Conservation (phyloP, 2,113 vertebrate species). For the Eretmochelys imbricata region DNA sequence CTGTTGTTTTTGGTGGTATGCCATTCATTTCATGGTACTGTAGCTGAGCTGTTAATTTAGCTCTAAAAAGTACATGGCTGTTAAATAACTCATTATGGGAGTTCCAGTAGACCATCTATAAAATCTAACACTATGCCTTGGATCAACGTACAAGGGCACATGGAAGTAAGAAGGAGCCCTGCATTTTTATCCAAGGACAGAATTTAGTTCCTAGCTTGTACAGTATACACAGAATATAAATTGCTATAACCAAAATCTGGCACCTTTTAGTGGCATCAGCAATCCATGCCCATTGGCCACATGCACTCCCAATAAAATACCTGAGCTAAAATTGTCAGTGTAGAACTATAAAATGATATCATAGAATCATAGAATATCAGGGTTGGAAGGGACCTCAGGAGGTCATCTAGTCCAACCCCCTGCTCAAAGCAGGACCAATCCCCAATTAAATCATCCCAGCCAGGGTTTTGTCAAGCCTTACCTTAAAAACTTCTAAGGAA, state of each 20-base stretch:
- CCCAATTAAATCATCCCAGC: too few species aligned
- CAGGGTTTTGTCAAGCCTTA: too few species aligned
- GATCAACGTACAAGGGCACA: neutral
- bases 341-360: neutral
- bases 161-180: fast-evolving
- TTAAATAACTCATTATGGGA: neutral
- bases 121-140: neutral
- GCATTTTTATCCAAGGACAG: neutral
- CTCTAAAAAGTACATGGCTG: neutral
- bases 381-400: too few species aligned
- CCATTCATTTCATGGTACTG: neutral
- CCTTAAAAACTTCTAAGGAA: too few species aligned
- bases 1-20: neutral
- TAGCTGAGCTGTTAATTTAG: neutral
- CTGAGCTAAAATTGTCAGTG: fast-evolving
- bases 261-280: neutral
- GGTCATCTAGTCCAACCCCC: too few species aligned
- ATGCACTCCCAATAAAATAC: neutral
- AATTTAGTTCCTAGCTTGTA: neutral
- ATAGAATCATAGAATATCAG: too few species aligned
- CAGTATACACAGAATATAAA: neutral
- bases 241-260: neutral
- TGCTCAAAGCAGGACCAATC: too few species aligned
- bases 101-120: neutral
- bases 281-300: fast-evolving